phyloP scores from a whole-genome alignment of 2,113 vertebrate genomes.

The Hippolais icterina region DNA sequence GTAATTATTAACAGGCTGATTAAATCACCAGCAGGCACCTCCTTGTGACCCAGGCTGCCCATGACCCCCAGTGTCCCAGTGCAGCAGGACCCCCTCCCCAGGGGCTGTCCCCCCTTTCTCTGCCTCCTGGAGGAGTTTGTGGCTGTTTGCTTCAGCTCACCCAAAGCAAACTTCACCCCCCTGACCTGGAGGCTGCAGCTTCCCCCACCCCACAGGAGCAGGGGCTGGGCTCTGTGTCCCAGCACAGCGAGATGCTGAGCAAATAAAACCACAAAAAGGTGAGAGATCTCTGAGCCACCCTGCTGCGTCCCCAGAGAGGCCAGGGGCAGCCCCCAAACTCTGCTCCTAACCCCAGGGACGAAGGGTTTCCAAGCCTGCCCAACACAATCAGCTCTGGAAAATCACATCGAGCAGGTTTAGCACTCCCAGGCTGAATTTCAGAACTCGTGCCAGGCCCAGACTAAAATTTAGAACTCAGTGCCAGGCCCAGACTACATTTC shows the following conservation, averaged over 20 bases:
- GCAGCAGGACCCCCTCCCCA: background rate
- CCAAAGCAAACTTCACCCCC: background rate
- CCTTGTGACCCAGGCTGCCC: background rate
- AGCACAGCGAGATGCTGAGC: background rate
- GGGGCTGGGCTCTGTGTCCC: background rate
- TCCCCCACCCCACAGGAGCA: background rate
- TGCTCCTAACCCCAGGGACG: background rate
- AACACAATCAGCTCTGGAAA: background rate
- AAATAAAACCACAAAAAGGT: background rate
- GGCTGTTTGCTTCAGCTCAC: background rate
- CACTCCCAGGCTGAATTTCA: background rate
- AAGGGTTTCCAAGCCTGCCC: background rate
- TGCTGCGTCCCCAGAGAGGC: background rate
- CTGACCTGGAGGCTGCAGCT: background rate
- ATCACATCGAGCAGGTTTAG: background rate
- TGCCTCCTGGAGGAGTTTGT: background rate
- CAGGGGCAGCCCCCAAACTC: background rate
- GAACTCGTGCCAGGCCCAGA: background rate
- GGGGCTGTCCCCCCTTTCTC: background rate
- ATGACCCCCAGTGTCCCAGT: fast-evolving
- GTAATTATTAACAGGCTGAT: conserved; percentile 49
- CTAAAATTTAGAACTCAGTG: background rate
- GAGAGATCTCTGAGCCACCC: background rate
- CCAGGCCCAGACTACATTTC: background rate
- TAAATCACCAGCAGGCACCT: background rate